Base-by-base conservation (phyloP, 1,140 invertebrate species). In the Achatina immaculata region DNA sequence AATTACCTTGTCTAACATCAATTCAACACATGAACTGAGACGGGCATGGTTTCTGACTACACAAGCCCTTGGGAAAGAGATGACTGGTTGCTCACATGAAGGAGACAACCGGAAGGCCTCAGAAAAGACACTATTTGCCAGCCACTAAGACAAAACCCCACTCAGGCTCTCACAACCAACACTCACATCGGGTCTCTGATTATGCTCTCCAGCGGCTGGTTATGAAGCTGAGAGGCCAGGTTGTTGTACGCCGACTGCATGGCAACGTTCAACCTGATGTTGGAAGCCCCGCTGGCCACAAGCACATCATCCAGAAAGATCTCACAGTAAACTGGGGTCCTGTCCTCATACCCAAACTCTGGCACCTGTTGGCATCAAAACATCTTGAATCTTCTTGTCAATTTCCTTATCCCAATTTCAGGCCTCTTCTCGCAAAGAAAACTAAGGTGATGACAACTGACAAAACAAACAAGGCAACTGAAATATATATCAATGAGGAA, bases 281-380 rank as follows among this genome's bases (percentile, higher is more conserved):
- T 48, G 7, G 66, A 4, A 40, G 24, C 31, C 2, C 78, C 62
- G 21, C n/a, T 7, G 40, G 66, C 42, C 68, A 80, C 42, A 28
- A 36, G 58, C 31, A 80, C 68, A 51, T 72, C 48, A 62, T 80
- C 78, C 24, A 80, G 55, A 34, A 55, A 80, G 16, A 80, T 55
- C 34, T 80, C 78, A 55, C 65, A 71, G 45, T 51, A 80, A 6
- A 80, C 66, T 48, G 78, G 78, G 14, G 34, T 80, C 34, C 43
- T 71, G 78, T 21, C 24, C 24, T 80, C 68, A 36, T 38, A 24
- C 11, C 68, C 78, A 28, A 80, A 7, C 3, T 55, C 36, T 16
- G 76, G 76, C 2, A 45, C 31, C 76, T 78, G 62, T 40, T 6
- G 68, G n/a, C 1, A 24, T 4, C n/a, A n/a, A n/a, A n/a, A n/a